Percentiles rank a stretch among this genome's conserved stretches.
These are phyloP conservation scores for Pterophyllum scalare DNA, from an alignment of 2,113 vertebrate species.

Conservation along the genomic window DNA sequence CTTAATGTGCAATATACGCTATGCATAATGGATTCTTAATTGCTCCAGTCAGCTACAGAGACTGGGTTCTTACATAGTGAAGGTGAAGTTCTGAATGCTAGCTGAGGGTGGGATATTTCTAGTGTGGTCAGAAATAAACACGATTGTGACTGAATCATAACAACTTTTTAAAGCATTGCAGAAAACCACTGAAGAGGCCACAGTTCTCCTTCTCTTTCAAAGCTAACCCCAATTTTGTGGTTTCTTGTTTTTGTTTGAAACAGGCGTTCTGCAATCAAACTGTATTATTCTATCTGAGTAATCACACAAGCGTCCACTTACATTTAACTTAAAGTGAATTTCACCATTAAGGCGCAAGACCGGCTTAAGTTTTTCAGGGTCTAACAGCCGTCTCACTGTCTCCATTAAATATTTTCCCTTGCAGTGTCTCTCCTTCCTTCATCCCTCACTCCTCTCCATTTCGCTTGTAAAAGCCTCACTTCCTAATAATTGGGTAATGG, in stretches of 20 bases:
- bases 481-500: slow-evolving; percentile 31
- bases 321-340: neutral
- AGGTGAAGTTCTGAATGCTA: neutral
- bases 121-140: neutral
- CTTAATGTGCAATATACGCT: neutral
- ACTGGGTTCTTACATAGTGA: neutral
- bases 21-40: neutral
- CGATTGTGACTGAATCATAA: neutral
- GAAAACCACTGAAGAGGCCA: neutral
- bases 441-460: slow-evolving; percentile 4
- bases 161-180: neutral
- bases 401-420: slow-evolving; percentile 24
- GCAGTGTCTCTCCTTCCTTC: neutral
- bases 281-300: neutral
- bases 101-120: neutral
- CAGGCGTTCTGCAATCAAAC: neutral
- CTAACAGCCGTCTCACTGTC: neutral
- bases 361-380: neutral
- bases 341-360: neutral
- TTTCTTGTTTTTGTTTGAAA: neutral
- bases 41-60: neutral
- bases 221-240: neutral
- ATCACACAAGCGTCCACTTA: neutral
- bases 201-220: neutral
- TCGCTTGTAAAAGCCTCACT: slow-evolving; percentile 23